Conservation (phyloP, 2,888 invertebrate species). For the Allolobophora icterica region DNA sequence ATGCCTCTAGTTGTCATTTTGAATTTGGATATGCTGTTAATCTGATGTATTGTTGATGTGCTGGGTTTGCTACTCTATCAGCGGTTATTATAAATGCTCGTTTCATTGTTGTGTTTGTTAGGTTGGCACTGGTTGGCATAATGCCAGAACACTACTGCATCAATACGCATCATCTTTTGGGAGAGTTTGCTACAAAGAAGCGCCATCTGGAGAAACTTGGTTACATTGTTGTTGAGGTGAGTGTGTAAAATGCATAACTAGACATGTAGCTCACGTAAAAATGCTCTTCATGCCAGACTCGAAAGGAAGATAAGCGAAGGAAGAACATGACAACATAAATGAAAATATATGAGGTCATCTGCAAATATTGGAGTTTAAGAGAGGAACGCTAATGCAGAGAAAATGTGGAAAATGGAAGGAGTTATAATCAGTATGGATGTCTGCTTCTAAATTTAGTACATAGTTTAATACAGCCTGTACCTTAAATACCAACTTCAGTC, state of each 20-base stretch:
- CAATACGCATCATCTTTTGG: constrained; percentile 70
- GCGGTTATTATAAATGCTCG: neutral
- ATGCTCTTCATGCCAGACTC: neutral
- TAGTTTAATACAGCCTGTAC: too few relatives aligned
- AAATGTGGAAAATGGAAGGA: neutral
- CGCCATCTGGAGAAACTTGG: constrained; percentile 73
- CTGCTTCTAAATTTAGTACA: neutral
- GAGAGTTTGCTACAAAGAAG: constrained; percentile 73
- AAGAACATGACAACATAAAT: neutral
- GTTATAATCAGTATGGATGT: neutral
- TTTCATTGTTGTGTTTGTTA: constrained; percentile 32
- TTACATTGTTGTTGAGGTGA: constrained; percentile 68
- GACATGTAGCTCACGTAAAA: neutral
- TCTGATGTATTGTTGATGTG: too few relatives aligned
- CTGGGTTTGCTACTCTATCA: too few relatives aligned
- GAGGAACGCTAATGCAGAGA: too few relatives aligned
- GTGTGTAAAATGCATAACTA: neutral
- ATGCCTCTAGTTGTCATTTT: too few relatives aligned
- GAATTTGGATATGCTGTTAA: too few relatives aligned
- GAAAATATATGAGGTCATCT: neutral
- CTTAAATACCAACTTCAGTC: too few relatives aligned
- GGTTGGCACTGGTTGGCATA: constrained; percentile 71
- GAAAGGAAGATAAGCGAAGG: neutral
- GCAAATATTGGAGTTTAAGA: too few relatives aligned
- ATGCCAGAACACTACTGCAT: constrained; percentile 75